phyloP scores from a whole-genome alignment of 2,888 invertebrate genomes.

The Diloba caeruleocephala region DNA sequence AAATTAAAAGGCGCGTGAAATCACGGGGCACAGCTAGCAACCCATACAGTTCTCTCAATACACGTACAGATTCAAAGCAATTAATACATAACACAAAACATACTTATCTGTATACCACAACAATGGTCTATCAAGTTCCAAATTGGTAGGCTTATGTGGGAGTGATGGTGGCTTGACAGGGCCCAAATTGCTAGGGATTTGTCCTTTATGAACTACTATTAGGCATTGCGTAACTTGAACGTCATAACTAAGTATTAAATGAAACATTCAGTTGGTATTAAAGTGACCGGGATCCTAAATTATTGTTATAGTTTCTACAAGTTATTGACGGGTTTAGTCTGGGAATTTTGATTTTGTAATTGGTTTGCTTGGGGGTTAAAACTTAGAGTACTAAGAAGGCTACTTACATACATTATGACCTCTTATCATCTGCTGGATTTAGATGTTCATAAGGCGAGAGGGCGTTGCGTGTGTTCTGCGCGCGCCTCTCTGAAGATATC shows the following conservation, averaged over 20 bases:
- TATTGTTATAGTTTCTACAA: conserved; percentile 14
- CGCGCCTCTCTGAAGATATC: too few species aligned
- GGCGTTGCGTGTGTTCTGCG: too few species aligned
- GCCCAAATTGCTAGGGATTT: conserved; percentile 24
- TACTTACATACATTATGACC: too few species aligned
- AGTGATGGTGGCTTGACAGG: conserved; percentile 17
- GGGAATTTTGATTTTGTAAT: conserved; percentile 18
- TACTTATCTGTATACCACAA: background rate
- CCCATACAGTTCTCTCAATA: background rate
- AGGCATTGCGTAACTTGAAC: conserved; percentile 25
- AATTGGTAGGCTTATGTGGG: conserved; percentile 23
- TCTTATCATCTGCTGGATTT: too few species aligned
- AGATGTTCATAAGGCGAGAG: too few species aligned
- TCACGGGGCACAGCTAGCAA: too few species aligned
- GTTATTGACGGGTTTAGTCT: conserved; percentile 16
- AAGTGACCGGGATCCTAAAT: conserved; percentile 13
- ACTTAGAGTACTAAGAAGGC: too few species aligned
- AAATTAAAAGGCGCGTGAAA: too few species aligned
- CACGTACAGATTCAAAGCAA: background rate
- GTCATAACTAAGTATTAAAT: conserved; percentile 30
- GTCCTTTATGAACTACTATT: conserved; percentile 19
- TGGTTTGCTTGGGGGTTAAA: background rate
- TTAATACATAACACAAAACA: background rate
- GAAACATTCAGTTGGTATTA: conserved; percentile 34
- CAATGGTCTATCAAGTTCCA: conserved; percentile 19